Evolutionary conservation across 2,888 invertebrate genomes (phyloP).

Genomic region (Melanotus villosus): DNA sequence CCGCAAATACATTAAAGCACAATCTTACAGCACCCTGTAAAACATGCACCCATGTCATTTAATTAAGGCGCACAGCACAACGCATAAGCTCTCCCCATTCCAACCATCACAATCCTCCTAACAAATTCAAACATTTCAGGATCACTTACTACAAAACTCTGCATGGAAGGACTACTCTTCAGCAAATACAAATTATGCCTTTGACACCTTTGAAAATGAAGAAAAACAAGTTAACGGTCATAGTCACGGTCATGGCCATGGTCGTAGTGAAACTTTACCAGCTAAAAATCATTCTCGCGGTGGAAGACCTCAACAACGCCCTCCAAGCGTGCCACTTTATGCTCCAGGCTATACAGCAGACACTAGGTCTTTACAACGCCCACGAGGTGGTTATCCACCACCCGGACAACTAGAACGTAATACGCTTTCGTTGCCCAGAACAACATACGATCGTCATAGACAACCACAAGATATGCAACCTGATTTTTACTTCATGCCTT

Average conservation of each 20-base stretch:
- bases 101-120: background rate
- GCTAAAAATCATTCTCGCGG: constrained; percentile 52
- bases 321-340: constrained; percentile 58
- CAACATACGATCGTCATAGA: constrained; percentile 69
- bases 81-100: background rate
- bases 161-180: constrained; percentile 92
- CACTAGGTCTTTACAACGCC: constrained; percentile 77
- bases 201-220: constrained; percentile 89
- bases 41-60: constrained; percentile 1
- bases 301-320: constrained; percentile 62
- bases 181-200: constrained; percentile 90
- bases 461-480: constrained; percentile 73
- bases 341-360: constrained; percentile 69
- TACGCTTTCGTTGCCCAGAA: constrained; percentile 84
- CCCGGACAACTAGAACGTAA: constrained; percentile 73
- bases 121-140: constrained; percentile 70
- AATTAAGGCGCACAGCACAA: constrained; percentile 14
- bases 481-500: constrained; percentile 96
- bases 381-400: constrained; percentile 54
- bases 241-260: constrained; percentile 64
- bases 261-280: constrained; percentile 59
- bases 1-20: background rate
- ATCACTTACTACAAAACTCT: constrained; percentile 85
- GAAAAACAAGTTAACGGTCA: constrained; percentile 72
- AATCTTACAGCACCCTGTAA: background rate